These are phyloP conservation scores for Fopius arisanus DNA, from an alignment of 1,140 invertebrate genomes.

Conservation along the genomic window DNA sequence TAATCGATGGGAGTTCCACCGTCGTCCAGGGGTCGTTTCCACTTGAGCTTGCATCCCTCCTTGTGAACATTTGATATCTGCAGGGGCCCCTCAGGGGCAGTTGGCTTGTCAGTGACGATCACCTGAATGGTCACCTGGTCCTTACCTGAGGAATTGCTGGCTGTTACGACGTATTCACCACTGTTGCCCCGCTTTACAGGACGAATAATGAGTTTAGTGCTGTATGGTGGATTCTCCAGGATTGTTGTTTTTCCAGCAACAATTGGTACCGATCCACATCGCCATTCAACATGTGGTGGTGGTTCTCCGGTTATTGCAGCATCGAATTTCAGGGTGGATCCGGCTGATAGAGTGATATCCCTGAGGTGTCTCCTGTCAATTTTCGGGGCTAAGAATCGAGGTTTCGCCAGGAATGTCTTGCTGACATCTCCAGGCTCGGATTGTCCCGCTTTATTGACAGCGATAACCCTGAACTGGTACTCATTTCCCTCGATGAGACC, in stretches of 20 bases:
- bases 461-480: conserved; percentile 98
- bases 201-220: conserved; percentile 85
- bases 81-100: conserved; percentile 87
- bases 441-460: conserved; percentile 93
- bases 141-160: conserved; percentile 84
- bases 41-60: conserved; percentile 92
- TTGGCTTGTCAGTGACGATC: conserved; percentile 90
- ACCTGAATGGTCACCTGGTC: conserved; percentile 91
- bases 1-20: conserved; percentile 89
- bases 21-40: conserved; percentile 92
- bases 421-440: conserved; percentile 88
- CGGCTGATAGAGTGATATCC: conserved; percentile 89
- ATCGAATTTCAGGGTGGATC: conserved; percentile 91
- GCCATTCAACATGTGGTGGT: conserved; percentile 89
- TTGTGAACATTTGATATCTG: conserved; percentile 90
- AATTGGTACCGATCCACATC: conserved; percentile 71
- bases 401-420: conserved; percentile 91
- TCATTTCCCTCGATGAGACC: conserved; percentile 96
- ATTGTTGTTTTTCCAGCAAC: conserved; percentile 70
- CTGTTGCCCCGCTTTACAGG: conserved; percentile 82
- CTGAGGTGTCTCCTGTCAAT: conserved; percentile 92
- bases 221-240: conserved; percentile 87
- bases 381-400: conserved; percentile 90
- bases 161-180: conserved; percentile 88
- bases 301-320: conserved; percentile 92